Conservation (phyloP, 2,797 vertebrate genomes). For the Gallinago stenura region DNA sequence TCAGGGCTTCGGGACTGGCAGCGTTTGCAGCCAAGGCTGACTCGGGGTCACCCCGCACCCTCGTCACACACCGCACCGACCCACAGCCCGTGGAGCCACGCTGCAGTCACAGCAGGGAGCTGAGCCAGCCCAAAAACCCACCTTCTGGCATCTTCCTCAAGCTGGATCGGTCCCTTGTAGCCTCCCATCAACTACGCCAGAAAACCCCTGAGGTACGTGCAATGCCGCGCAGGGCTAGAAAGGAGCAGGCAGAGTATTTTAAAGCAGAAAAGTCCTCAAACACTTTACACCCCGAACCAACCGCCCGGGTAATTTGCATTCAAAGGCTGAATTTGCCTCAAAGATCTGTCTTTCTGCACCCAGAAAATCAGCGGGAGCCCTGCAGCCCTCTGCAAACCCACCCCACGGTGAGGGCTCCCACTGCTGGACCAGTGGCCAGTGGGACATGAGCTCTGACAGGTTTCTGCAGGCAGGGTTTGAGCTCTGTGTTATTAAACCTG, state of each 20-base stretch:
- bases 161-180: neutral
- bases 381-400: neutral
- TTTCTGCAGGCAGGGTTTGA: neutral
- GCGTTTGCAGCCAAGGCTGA: neutral
- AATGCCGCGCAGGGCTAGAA: neutral
- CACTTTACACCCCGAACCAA: neutral
- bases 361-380: neutral
- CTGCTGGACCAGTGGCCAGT: neutral
- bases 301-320: neutral
- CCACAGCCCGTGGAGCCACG: neutral
- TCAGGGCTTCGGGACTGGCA: neutral
- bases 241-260: neutral
- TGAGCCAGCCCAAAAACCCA: neutral
- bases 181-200: neutral
- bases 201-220: neutral
- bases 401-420: neutral
- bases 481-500: neutral
- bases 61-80: fast-evolving
- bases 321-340: neutral
- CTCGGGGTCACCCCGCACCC: neutral
- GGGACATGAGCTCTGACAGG: neutral
- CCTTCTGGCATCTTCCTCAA: neutral
- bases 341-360: neutral
- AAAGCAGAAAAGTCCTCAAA: neutral
- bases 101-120: neutral